phyloP scores from a whole-genome alignment of 2,113 vertebrate genomes.

The Synodontis membranacea region DNA sequence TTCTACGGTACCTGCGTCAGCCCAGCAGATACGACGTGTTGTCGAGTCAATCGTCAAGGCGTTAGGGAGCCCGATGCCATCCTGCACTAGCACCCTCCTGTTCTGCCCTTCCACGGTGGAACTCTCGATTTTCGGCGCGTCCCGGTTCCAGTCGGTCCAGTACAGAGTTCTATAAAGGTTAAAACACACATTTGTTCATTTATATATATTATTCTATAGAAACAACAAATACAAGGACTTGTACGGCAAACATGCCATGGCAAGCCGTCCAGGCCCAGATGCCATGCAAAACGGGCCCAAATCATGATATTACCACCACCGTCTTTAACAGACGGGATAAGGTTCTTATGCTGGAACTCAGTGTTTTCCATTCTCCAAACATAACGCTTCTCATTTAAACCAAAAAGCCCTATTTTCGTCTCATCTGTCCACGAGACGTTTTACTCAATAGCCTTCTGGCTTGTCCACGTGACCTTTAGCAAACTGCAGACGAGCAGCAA shows the following conservation, averaged over 20 bases:
- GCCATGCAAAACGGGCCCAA: too few species aligned
- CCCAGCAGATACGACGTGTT: slow-evolving; percentile 88
- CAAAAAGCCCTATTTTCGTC: too few species aligned
- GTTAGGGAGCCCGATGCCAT: slow-evolving; percentile 89
- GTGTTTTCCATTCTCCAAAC: too few species aligned
- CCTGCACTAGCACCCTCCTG: slow-evolving; percentile 85
- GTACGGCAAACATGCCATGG: not conserved
- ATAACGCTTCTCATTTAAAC: too few species aligned
- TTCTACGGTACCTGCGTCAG: slow-evolving; percentile 85
- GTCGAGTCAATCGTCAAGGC: slow-evolving; percentile 86
- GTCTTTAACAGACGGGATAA: too few species aligned
- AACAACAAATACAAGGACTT: not conserved
- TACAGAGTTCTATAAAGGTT: slow-evolving; percentile 80
- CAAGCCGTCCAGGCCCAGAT: too few species aligned
- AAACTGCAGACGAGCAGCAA: too few species aligned
- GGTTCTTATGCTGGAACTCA: too few species aligned
- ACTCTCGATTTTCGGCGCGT: slow-evolving; percentile 93
- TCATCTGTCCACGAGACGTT: too few species aligned
- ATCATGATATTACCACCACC: too few species aligned
- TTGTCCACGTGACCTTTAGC: too few species aligned
- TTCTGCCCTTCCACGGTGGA: slow-evolving; percentile 82
- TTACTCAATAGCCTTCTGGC: too few species aligned
- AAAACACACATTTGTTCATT: not conserved
- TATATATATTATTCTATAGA: not conserved
- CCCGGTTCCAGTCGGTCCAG: slow-evolving; percentile 98